phyloP scores from a whole-genome alignment of 2,888 invertebrate genomes.

The Nycteola revayana region DNA sequence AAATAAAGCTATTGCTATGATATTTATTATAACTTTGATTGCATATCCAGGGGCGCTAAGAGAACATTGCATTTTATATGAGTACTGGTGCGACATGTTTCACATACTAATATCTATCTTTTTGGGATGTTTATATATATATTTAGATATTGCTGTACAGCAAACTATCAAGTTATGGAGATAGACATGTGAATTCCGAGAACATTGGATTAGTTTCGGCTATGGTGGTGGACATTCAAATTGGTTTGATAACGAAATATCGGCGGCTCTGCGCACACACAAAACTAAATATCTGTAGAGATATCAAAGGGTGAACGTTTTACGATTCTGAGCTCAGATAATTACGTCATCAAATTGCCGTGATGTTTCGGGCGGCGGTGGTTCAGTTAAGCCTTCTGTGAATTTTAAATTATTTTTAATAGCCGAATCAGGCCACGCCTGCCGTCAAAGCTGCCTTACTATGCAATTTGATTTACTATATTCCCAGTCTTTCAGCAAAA shows the following conservation, averaged over 20 bases:
- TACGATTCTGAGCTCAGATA: slow-evolving; percentile 58
- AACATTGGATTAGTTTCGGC: slow-evolving; percentile 6
- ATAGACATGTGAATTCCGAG: too few relatives aligned
- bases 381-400: slow-evolving; percentile 70
- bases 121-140: too few relatives aligned
- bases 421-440: slow-evolving; percentile 44
- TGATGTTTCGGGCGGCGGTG: slow-evolving; percentile 54
- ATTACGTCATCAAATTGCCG: slow-evolving; percentile 69
- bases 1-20: slow-evolving; percentile 32
- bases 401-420: slow-evolving; percentile 80
- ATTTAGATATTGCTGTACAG: too few relatives aligned
- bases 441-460: slow-evolving; percentile 54
- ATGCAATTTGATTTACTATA: slow-evolving; percentile 56
- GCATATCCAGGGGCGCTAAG: neutral
- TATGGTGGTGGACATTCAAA: neutral
- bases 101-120: too few relatives aligned
- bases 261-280: neutral
- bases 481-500: slow-evolving; percentile 18
- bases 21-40: slow-evolving; percentile 16
- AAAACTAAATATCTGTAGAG: slow-evolving; percentile 53
- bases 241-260: too few relatives aligned
- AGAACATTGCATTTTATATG: too few relatives aligned
- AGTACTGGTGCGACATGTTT: too few relatives aligned
- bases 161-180: neutral
- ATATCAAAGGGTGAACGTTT: slow-evolving; percentile 63